phyloP scores from a whole-genome alignment of 2,888 invertebrate species.

The Torymus tubicola region DNA sequence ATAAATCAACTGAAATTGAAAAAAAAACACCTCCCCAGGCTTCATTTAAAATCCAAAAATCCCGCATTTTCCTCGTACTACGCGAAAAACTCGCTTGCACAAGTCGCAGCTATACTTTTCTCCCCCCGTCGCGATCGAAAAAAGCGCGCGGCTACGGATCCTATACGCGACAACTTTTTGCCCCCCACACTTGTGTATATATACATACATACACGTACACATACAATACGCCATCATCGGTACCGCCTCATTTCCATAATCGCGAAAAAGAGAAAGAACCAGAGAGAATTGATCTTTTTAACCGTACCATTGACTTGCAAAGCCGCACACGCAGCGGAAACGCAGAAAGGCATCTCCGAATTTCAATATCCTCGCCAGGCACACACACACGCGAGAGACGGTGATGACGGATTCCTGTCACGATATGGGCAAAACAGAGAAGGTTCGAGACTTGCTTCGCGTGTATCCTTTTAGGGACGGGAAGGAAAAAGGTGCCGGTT shows the following conservation, averaged over 20 bases:
- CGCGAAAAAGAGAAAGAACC: slow-evolving; percentile 16
- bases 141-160: too few species aligned
- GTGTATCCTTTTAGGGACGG: neutral
- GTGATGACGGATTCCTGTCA: slow-evolving; percentile 51
- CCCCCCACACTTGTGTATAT: too few species aligned
- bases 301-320: slow-evolving; percentile 51
- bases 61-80: neutral
- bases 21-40: too few species aligned
- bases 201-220: too few species aligned
- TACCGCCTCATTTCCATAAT: slow-evolving; percentile 5
- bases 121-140: too few species aligned
- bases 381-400: neutral
- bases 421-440: slow-evolving; percentile 26
- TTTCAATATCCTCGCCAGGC: slow-evolving; percentile 33
- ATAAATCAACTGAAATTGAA: too few species aligned
- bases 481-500: too few species aligned
- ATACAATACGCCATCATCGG: too few species aligned
- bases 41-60: slow-evolving; percentile 11
- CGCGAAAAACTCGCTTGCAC: neutral
- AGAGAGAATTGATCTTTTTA: too few species aligned
- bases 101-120: neutral
- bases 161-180: too few species aligned
- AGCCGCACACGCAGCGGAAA: slow-evolving; percentile 42
- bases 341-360: slow-evolving; percentile 31
- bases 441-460: neutral